Evolutionary conservation across 2,113 vertebrate genomes (phyloP), one percentile per base, ranked within the genome.

Genomic region (Triplophysa tibetana): DNA sequence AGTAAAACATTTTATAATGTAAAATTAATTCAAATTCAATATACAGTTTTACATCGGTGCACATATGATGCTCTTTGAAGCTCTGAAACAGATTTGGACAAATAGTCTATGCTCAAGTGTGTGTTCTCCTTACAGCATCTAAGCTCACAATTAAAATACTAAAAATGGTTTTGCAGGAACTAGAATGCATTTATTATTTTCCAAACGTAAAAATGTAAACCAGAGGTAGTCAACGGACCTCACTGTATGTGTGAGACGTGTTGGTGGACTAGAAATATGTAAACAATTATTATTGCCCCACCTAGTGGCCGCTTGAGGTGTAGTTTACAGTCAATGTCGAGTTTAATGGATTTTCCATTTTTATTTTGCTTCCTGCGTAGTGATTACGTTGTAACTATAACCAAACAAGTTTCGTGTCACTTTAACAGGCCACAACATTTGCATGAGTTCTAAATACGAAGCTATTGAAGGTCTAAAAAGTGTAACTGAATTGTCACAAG

Each of bases 291-390:
- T 75, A 5, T 17, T 12, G 48, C 85, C 3, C 88, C 85, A 84
- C 81, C 87, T 60, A 86, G 85, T 83, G 88, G 81, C 70, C 3
- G 45, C 1, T 69, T 80, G 70, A 65, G 48, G 54, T 82, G 80
- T 73, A 9, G 33, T 8, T 38, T 38, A 52, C 41, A 14, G n/a
- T 1, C 24, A 17, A 13, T 41, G 17, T 43, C 38, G 33, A 1
- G 6, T 73, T 26, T 80, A 10, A 21, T 63, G 10, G 50, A 64
- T 6, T 54, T 52, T 7, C 1, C 16, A n/a, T 54, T 52, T 70
- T 5, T 56, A n/a, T 56, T 21, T n/a, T n/a, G 54, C 54, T 21
- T 16, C n/a, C 33, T 45, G 43, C 43, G 11, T 45, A 12, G 2
- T 56, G 16, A 50, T 50, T 16, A 50, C 17, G 52, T 19, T 8